Percentiles rank a stretch among this genome's conserved stretches.
phyloP scores from a whole-genome alignment of 1,140 invertebrate genomes.

The Drosophila burlai region DNA sequence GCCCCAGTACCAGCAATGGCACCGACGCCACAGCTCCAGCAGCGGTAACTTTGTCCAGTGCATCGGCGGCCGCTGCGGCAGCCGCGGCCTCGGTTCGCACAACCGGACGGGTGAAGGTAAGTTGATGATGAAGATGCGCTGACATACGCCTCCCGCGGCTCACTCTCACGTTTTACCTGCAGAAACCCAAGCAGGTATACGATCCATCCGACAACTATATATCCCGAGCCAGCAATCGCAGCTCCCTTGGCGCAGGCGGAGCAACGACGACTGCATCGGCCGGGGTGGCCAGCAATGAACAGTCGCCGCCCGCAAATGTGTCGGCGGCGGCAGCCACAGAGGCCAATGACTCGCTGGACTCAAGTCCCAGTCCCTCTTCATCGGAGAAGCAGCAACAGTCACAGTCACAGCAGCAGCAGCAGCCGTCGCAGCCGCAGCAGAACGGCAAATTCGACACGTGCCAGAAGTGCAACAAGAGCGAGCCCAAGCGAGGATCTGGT shows the following conservation, averaged over 20 bases:
- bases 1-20: conserved; percentile 37
- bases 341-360: conserved; percentile 25
- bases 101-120: conserved; percentile 79
- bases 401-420: background rate
- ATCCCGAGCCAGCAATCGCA: conserved; percentile 84
- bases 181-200: conserved; percentile 88
- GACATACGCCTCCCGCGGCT: background rate
- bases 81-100: conserved; percentile 62
- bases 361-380: conserved; percentile 21
- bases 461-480: conserved; percentile 66
- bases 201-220: conserved; percentile 90
- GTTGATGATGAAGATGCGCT: background rate
- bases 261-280: background rate
- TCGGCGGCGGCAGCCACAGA: background rate
- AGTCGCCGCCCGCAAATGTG: background rate
- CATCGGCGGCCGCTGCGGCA: conserved; percentile 1
- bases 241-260: background rate
- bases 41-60: background rate
- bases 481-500: conserved; percentile 64
- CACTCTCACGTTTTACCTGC: background rate
- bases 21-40: conserved; percentile 32
- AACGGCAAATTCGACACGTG: conserved; percentile 59
- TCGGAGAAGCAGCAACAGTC: conserved; percentile 3
- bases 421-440: background rate
- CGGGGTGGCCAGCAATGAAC: background rate